Percentiles rank a stretch among this genome's conserved stretches.
Evolutionary conservation across 2,113 vertebrate genomes (phyloP).

Genomic region (Xiphorhynchus elegans): DNA sequence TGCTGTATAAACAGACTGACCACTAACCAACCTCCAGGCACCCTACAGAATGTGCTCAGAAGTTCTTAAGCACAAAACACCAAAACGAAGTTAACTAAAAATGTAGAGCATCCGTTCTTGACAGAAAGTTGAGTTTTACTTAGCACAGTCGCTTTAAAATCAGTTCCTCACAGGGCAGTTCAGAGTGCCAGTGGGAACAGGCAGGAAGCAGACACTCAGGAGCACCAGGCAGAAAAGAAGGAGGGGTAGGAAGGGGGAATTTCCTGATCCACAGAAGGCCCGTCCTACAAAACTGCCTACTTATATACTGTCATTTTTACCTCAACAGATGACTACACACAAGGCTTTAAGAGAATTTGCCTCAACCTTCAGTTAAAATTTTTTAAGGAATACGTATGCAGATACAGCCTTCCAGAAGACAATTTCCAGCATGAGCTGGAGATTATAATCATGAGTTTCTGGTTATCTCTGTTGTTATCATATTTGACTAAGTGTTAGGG

Average conservation of each 20-base stretch:
- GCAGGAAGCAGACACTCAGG: background rate
- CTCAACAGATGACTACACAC: background rate
- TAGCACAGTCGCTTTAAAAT: background rate
- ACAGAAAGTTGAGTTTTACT: background rate
- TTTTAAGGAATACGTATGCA: background rate
- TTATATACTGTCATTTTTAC: background rate
- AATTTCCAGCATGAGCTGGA: background rate
- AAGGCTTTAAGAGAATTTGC: background rate
- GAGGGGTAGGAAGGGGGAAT: background rate
- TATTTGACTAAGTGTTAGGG: background rate
- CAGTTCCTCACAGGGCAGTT: background rate
- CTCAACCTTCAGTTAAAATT: background rate
- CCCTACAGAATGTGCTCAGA: background rate
- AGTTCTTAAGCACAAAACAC: background rate
- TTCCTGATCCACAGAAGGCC: background rate
- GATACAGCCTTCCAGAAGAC: background rate
- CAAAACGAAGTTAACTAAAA: fast-evolving
- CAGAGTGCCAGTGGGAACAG: background rate
- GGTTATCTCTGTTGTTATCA: background rate
- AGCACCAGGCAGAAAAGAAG: background rate
- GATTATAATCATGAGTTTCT: background rate
- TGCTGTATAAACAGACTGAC: background rate
- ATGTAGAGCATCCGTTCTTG: background rate
- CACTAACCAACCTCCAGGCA: background rate
- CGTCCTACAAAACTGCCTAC: background rate